phyloP scores from a whole-genome alignment of 2,888 invertebrate species.

The Trissoscelio sp. region DNA sequence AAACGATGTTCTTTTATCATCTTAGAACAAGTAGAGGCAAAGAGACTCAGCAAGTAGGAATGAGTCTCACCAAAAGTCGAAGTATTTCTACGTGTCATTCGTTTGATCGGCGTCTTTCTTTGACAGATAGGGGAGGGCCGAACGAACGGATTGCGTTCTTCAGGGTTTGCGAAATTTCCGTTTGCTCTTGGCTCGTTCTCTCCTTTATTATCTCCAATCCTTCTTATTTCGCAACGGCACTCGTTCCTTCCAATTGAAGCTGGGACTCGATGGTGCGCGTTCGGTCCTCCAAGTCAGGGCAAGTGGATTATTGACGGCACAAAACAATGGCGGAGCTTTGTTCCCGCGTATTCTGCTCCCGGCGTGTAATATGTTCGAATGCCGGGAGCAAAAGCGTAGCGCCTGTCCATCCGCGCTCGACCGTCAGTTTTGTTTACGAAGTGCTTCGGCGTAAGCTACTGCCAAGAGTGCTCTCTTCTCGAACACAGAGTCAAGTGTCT shows the following conservation, averaged over 20 bases:
- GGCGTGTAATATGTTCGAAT: constrained; percentile 79
- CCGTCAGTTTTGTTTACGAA: constrained; percentile 80
- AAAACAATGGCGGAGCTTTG: constrained; percentile 82
- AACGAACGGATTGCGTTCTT: constrained; percentile 21
- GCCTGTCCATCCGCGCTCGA: constrained; percentile 74
- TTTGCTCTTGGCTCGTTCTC: constrained; percentile 37
- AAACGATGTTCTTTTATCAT: constrained; percentile 9
- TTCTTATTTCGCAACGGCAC: constrained; percentile 59
- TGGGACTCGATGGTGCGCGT: constrained; percentile 69
- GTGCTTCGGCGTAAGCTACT: constrained; percentile 75
- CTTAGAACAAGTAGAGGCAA: not conserved
- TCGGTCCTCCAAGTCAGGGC: constrained; percentile 78
- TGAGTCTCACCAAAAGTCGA: too few relatives aligned
- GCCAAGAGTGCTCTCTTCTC: constrained; percentile 74
- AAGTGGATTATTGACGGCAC: constrained; percentile 82
- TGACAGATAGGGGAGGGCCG: constrained; percentile 14
- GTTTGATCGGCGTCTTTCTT: constrained; percentile 48
- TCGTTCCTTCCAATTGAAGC: constrained; percentile 77
- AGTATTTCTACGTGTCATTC: constrained; percentile 33
- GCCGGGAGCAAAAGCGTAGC: constrained; percentile 71
- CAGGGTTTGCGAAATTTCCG: constrained; percentile 66
- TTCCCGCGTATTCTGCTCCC: constrained; percentile 75
- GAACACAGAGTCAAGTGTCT: constrained; percentile 79
- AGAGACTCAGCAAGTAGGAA: too few relatives aligned
- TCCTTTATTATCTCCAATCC: constrained; percentile 34